Base-by-base conservation (phyloP, 2,113 vertebrate genomes). In the Hassar affinis region DNA sequence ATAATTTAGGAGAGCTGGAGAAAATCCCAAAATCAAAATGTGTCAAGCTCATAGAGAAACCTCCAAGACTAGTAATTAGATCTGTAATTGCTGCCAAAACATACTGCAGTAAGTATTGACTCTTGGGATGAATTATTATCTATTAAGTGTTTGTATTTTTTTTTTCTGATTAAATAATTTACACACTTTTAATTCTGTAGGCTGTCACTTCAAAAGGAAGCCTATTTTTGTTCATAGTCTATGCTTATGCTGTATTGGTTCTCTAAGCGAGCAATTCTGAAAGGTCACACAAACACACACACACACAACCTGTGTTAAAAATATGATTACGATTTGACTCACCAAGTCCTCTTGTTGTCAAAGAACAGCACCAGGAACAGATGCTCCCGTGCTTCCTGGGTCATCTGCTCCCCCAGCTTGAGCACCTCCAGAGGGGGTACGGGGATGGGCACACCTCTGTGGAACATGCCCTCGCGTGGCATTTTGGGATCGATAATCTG, bases 401-500 rank as follows among this genome's bases (percentile, higher is more conserved):
- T 98, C 98, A 99, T 99, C 90, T 99, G 97, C 91, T 99, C 98
- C 80, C 98, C 98, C 75, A 99, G 94, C 92, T 99, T 99, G 88
- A 99, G 94, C 90, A 99, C 98, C 90, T 99, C 98, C 88, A 97
- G 81, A 18, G 98, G 98, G 14, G 98, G 98, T 80, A 99, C 97
- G 0, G 98, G 98, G 78, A 99, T 99, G 22, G 98, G 98, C 72
- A 99, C 98, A 0, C 98, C 98, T 0, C 98, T 95, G 89, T 99
- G 98, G 89, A 99, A 99, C 91, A 99, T 96, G 62, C 98, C 98
- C 91, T 99, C 98, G 84, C 98, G 95, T 18, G 98, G 97, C 97
- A 99, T 99, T 93, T 99, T 98, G 30, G 98, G 98, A 86, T 99
- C 98, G 74, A 99, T 99, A 89, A 99, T 99, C 98, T 99, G 90